phyloP scores from a whole-genome alignment of 2,888 invertebrate genomes.

The Mimachlamys varia region DNA sequence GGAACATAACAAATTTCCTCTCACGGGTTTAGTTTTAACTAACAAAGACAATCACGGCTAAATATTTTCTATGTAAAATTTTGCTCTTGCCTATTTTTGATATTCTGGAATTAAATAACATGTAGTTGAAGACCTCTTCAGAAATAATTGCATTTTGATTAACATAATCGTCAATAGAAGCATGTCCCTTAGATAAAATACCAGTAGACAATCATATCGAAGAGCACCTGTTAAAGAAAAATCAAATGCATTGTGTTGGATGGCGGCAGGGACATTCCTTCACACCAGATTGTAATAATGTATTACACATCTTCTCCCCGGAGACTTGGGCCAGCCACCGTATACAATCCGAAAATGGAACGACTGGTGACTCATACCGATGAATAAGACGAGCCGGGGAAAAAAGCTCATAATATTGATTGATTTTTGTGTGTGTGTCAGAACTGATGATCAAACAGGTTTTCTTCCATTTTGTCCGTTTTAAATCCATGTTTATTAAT shows the following conservation, averaged over 20 bases:
- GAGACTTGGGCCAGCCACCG: slow-evolving; percentile 26
- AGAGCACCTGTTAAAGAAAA: background rate
- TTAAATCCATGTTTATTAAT: background rate
- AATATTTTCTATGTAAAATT: too few relatives aligned
- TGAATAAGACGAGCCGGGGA: slow-evolving; percentile 9
- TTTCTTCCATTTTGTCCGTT: background rate
- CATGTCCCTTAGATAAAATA: background rate
- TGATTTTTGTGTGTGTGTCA: slow-evolving; percentile 8
- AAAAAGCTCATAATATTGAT: slow-evolving; percentile 26
- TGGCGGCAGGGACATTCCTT: background rate
- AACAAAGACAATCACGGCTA: too few relatives aligned
- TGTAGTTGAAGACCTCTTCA: too few relatives aligned
- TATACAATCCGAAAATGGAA: slow-evolving; percentile 36
- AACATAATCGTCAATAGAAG: too few relatives aligned
- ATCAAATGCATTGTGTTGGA: background rate
- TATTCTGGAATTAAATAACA: too few relatives aligned
- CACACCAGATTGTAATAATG: background rate
- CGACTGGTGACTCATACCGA: slow-evolving; percentile 14
- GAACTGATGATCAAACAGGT: slow-evolving; percentile 21
- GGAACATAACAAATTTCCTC: too few relatives aligned
- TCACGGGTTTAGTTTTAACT: too few relatives aligned
- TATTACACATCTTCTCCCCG: background rate
- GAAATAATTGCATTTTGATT: background rate
- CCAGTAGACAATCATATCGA: background rate
- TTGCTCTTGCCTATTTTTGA: too few relatives aligned